These are phyloP conservation scores for Pemphigus obesinymphae DNA, from an alignment of 1,140 invertebrate genomes.

Conservation along the genomic window DNA sequence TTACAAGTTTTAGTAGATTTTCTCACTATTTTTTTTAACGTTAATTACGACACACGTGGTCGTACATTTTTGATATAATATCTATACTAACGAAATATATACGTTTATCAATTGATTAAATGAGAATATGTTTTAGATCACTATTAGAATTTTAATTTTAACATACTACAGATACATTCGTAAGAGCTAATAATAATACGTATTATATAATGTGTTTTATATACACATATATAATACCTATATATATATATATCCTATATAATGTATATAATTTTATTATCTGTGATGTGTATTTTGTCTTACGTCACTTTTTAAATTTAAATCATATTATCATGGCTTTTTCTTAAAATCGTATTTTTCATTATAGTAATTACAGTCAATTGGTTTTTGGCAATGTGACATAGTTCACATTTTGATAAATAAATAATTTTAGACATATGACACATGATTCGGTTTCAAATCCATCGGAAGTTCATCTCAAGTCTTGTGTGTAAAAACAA, in stretches of 20 bases:
- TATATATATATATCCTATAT: neutral
- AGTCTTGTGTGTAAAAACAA: neutral
- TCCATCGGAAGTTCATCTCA: neutral
- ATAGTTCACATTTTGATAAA: neutral
- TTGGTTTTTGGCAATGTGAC: neutral
- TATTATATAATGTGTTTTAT: neutral
- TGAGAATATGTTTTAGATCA: neutral
- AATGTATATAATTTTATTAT: too few relatives aligned
- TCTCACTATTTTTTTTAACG: neutral
- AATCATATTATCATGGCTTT: neutral
- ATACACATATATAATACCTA: too few relatives aligned
- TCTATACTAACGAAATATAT: neutral
- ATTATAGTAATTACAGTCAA: constrained; percentile 2
- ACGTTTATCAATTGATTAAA: neutral
- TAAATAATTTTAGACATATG: neutral
- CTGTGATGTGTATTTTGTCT: neutral
- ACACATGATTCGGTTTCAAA: neutral
- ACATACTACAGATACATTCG: neutral
- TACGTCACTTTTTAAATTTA: neutral
- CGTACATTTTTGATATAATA: neutral
- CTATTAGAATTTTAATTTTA: neutral
- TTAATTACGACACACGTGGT: neutral
- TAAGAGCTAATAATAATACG: constrained; percentile 10
- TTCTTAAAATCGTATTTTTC: neutral
- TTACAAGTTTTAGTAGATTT: neutral